phyloP scores from a whole-genome alignment of 2,113 vertebrate genomes.

The Amphilophus citrinellus region DNA sequence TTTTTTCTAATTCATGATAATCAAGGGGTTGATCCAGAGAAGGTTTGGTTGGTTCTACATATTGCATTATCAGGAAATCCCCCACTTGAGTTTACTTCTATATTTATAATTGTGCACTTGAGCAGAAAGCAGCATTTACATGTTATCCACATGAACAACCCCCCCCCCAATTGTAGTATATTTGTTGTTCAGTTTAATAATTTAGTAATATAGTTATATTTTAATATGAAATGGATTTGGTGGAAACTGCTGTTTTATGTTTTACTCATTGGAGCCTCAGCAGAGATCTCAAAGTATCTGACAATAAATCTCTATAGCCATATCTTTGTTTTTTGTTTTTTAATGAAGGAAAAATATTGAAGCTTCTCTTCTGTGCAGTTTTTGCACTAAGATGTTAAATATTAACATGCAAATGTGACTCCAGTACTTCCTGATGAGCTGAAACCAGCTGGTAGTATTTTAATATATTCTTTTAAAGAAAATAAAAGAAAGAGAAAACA shows the following conservation, averaged over 20 bases:
- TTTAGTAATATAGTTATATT: conserved; percentile 38
- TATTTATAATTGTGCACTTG: too few relatives aligned
- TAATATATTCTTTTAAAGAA: not conserved
- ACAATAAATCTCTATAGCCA: not conserved
- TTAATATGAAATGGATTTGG: not conserved
- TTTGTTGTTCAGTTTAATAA: too few relatives aligned
- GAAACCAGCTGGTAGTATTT: not conserved
- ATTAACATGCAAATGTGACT: conserved; percentile 17
- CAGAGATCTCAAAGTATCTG: not conserved
- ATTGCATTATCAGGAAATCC: too few relatives aligned
- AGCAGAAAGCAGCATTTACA: too few relatives aligned
- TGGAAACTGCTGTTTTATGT: not conserved
- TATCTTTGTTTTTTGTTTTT: not conserved
- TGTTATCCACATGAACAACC: too few relatives aligned
- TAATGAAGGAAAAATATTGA: not conserved
- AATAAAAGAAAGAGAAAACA: not conserved
- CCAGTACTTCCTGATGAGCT: not conserved
- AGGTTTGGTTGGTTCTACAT: too few relatives aligned
- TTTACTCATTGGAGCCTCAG: not conserved
- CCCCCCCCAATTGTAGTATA: too few relatives aligned
- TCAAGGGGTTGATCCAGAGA: too few relatives aligned
- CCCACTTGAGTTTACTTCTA: too few relatives aligned
- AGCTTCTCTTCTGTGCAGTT: not conserved
- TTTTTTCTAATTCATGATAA: too few relatives aligned
- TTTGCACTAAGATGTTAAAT: conserved; percentile 13